Conservation (phyloP, 2,113 vertebrate species). For the Triplophysa tibetana region DNA sequence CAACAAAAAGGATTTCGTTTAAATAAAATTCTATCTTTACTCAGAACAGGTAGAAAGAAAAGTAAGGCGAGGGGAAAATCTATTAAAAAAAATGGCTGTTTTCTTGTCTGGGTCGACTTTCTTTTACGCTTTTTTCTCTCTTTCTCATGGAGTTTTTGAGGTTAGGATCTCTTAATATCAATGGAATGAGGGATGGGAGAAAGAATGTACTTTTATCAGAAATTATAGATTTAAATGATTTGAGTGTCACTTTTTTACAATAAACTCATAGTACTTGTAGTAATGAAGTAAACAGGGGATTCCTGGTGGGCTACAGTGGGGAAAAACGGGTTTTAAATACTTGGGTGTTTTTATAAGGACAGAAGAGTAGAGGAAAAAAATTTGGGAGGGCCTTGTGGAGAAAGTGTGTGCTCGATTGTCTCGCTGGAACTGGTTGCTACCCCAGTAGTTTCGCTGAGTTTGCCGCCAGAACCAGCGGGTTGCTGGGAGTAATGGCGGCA, state of each 20-base stretch:
- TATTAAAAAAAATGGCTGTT: neutral
- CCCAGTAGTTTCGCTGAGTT: no score
- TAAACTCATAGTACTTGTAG: neutral
- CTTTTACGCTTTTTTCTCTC: neutral
- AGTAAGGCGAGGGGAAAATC: neutral
- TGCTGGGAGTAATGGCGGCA: no score
- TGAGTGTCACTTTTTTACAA: neutral
- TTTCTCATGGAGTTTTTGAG: neutral
- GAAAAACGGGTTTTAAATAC: no score
- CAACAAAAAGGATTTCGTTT: neutral
- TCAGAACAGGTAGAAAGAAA: neutral
- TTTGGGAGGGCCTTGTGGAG: no score
- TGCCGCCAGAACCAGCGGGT: no score
- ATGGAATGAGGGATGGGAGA: neutral
- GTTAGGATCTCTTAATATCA: neutral
- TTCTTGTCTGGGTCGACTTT: neutral
- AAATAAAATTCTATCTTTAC: neutral
- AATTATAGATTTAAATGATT: neutral
- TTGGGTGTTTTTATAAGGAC: no score
- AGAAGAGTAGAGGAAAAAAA: no score
- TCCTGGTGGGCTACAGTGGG: no score
- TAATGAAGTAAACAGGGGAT: neutral
- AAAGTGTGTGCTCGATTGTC: no score
- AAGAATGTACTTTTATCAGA: neutral
- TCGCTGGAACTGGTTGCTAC: no score